Conservation (phyloP, 2,888 invertebrate species). For the Halictus quadricinctus region DNA sequence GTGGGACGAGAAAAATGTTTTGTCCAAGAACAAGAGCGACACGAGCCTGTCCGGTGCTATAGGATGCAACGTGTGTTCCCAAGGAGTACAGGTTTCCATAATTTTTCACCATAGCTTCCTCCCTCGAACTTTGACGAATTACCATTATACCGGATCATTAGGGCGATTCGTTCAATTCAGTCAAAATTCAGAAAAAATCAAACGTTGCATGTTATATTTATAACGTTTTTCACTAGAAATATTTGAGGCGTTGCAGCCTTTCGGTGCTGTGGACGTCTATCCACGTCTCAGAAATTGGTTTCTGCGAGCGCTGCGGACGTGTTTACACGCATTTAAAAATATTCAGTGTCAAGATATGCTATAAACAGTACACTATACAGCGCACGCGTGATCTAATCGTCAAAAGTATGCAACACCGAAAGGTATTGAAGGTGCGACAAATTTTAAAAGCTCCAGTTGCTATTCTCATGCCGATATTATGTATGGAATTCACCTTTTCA, state of each 20-base stretch:
- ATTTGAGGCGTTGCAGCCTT: not conserved
- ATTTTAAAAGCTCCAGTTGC: not conserved
- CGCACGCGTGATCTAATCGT: not conserved
- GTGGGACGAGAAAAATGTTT: conserved; percentile 62
- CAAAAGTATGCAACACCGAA: not conserved
- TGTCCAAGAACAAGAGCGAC: conserved; percentile 66
- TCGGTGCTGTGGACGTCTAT: not conserved
- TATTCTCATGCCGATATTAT: not conserved
- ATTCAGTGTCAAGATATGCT: not conserved
- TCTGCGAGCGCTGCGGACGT: not conserved
- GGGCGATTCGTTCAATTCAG: not conserved
- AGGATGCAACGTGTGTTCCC: conserved; percentile 64
- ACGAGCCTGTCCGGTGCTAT: conserved; percentile 60
- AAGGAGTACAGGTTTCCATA: conserved; percentile 61
- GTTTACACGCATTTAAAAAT: not conserved
- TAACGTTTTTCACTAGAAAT: not conserved
- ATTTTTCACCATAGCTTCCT: conserved; percentile 3
- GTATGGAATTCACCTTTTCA: not conserved
- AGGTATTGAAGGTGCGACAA: not conserved
- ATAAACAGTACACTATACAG: not conserved
- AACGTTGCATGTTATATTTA: not conserved
- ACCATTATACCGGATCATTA: not conserved
- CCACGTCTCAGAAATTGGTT: not conserved
- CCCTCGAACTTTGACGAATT: not conserved
- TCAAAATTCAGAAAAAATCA: not conserved